Base-by-base conservation (phyloP, 2,797 vertebrate genomes). In the Acanthiza pusilla region DNA sequence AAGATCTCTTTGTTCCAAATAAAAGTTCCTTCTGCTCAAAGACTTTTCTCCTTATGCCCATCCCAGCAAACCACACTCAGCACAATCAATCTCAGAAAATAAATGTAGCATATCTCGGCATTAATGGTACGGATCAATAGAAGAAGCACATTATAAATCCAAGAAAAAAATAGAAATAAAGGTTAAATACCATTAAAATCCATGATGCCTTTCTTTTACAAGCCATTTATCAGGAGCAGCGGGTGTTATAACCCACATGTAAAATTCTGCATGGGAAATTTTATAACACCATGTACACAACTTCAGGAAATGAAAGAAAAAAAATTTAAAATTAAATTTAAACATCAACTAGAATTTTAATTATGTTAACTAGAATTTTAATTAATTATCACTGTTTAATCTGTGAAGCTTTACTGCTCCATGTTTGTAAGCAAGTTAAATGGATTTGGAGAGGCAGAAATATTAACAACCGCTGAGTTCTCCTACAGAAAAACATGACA, bases 121-220 rank as follows among this genome's bases (percentile, higher is more conserved):
- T 79, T 95, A 96, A 84, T 82, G 51, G 66, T 16, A 60, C 7
- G 13, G 86, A 92, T 93, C 93, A 75, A 94, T 86, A 84, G 38
- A 65, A 83, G 76, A 5, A 78, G 76, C 17, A 81, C 53, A 54
- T 57, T 61, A 74, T 80, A 91, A 94, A 96, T 68, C 66, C 22
- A 66, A 51, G 51, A 63, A 68, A 40, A 95, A 86, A 85, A 68
- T 29, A 88, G 92, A 86, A 96, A 94, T 85, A 78, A 84, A 88
- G n/a, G 13, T 91, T 66, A 93, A 93, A 92, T 50, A 55, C 16
- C 36, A 61, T n/a, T 88, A 50, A 93, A 93, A 92, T 86, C 36
- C 81, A 58, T 79, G 78, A 84, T 42, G 14, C 8, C 17, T 81
- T 91, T 91, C 36, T 90, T 88, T 93, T 76, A 45, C n/a, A 88